Evolutionary conservation across 2,888 invertebrate species (phyloP).

Genomic region (Hypomecis punctinalis): DNA sequence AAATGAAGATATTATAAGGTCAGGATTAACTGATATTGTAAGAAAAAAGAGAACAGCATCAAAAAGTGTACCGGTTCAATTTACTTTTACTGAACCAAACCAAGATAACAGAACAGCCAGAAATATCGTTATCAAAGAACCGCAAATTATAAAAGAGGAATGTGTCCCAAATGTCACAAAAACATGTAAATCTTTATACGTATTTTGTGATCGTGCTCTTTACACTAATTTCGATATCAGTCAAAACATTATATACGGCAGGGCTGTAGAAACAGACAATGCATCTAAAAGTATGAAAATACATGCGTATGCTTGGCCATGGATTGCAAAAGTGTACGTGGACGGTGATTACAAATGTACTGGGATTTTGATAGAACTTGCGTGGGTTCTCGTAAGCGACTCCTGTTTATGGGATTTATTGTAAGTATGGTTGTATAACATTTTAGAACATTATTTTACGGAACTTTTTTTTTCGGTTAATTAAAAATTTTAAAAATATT

Average conservation of each 20-base stretch:
- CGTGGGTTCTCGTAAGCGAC: slow-evolving; percentile 87
- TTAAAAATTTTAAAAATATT: too few relatives aligned
- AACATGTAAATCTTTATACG: slow-evolving; percentile 82
- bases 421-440: slow-evolving; percentile 30
- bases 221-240: slow-evolving; percentile 65
- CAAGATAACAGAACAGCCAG: slow-evolving; percentile 46
- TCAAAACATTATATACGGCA: slow-evolving; percentile 54
- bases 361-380: slow-evolving; percentile 87
- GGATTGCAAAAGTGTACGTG: slow-evolving; percentile 89
- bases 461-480: too few relatives aligned
- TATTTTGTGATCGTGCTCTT: slow-evolving; percentile 80
- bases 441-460: slow-evolving; percentile 29
- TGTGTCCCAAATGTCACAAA: slow-evolving; percentile 77
- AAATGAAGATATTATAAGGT: slow-evolving; percentile 54
- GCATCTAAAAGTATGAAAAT: slow-evolving; percentile 27
- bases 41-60: slow-evolving; percentile 57
- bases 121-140: slow-evolving; percentile 65
- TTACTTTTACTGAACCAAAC: slow-evolving; percentile 58
- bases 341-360: slow-evolving; percentile 89
- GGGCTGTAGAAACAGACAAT: slow-evolving; percentile 46
- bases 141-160: slow-evolving; percentile 71
- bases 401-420: slow-evolving; percentile 77
- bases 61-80: slow-evolving; percentile 60
- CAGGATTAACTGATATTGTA: slow-evolving; percentile 43
- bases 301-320: slow-evolving; percentile 85